Conservation (phyloP, 1,140 invertebrate genomes). For the Cataglyphis hispanica region DNA sequence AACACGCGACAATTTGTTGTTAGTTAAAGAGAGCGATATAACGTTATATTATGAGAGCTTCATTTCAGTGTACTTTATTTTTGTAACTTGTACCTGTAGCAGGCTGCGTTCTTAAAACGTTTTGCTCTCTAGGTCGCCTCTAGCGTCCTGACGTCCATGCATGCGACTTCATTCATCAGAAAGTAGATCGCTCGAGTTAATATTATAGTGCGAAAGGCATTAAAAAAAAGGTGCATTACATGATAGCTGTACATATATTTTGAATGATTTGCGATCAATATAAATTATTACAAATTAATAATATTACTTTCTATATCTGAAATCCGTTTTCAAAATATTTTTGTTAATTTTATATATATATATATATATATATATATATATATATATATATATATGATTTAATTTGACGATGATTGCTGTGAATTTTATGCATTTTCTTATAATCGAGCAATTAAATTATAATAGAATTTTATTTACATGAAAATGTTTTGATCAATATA, state of each 20-base stretch:
- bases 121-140: conserved; percentile 71
- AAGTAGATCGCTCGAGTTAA: background rate
- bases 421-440: background rate
- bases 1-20: background rate
- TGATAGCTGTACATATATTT: background rate
- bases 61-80: background rate
- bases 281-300: background rate
- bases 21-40: background rate
- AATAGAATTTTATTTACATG: too few species aligned
- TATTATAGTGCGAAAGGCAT: conserved; percentile 3
- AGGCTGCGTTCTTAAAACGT: conserved; percentile 67
- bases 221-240: background rate
- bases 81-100: conserved; percentile 37
- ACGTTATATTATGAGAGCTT: conserved; percentile 6
- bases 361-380: too few species aligned
- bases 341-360: background rate
- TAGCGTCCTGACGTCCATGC: conserved; percentile 50
- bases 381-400: too few species aligned
- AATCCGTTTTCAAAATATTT: background rate
- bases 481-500: too few species aligned
- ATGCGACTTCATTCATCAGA: conserved; percentile 29
- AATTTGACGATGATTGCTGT: background rate
- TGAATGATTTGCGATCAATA: background rate
- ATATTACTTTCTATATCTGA: background rate
- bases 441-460: too few species aligned